These are phyloP conservation scores for Brenthis ino DNA, from an alignment of 2,888 invertebrate species.

Conservation along the genomic window DNA sequence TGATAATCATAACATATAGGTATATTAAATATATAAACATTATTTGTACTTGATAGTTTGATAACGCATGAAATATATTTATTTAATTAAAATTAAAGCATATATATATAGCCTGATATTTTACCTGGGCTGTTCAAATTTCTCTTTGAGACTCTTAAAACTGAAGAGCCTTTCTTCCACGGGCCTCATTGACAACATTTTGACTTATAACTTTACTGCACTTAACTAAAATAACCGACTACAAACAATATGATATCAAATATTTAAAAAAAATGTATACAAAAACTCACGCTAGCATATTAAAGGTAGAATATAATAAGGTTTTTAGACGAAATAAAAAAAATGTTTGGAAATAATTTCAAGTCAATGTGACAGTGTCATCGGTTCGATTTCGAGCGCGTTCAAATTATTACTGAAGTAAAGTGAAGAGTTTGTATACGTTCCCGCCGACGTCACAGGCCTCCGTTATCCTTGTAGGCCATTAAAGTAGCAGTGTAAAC, in stretches of 20 bases:
- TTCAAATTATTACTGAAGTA: conserved; percentile 46
- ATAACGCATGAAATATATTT: too few relatives aligned
- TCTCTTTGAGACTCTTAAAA: conserved; percentile 69
- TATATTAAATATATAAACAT: too few relatives aligned
- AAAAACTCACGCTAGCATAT: conserved; percentile 18
- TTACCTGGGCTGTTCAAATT: conserved; percentile 73
- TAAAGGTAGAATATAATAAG: conserved; percentile 12
- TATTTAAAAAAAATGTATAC: conserved; percentile 10
- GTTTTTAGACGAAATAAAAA: conserved; percentile 1
- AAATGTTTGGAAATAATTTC: conserved; percentile 11
- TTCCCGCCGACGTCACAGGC: conserved; percentile 42
- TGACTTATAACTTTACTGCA: conserved; percentile 42
- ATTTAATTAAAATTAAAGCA: too few relatives aligned
- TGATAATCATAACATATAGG: too few relatives aligned
- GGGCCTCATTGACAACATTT: conserved; percentile 64
- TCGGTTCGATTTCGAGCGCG: conserved; percentile 48
- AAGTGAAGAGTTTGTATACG: conserved; percentile 42
- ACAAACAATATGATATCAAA: conserved; percentile 16
- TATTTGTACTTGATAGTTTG: too few relatives aligned
- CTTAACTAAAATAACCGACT: conserved; percentile 34
- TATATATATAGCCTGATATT: conserved; percentile 10
- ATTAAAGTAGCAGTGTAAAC: conserved; percentile 23
- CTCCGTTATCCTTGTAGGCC: conserved; percentile 42
- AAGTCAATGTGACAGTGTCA: conserved; percentile 44
- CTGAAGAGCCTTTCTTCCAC: conserved; percentile 66